Evolutionary conservation across 1,140 invertebrate genomes (phyloP).

Genomic region (Drosophila funebris): DNA sequence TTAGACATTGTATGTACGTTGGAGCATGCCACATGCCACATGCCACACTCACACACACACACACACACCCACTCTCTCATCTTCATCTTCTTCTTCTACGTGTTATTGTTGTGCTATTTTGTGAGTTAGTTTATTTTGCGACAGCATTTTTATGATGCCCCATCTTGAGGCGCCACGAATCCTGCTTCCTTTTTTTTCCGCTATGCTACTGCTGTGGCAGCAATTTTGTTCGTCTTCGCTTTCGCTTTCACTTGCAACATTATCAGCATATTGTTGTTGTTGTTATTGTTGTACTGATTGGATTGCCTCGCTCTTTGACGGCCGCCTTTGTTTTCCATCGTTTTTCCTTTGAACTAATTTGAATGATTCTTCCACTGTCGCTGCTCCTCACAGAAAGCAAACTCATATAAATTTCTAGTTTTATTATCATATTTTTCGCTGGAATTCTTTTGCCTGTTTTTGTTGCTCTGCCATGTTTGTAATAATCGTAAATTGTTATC

Average conservation of each 20-base stretch:
- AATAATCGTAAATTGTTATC: constrained; percentile 56
- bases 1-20: constrained; percentile 29
- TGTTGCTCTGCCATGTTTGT: constrained; percentile 15
- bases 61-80: constrained; percentile 4
- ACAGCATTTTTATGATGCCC: constrained; percentile 69
- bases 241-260: constrained; percentile 71
- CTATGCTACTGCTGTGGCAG: constrained; percentile 48
- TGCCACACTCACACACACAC: background rate
- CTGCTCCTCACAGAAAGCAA: too few species aligned
- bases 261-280: constrained; percentile 45
- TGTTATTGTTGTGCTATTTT: constrained; percentile 47
- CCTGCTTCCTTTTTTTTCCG: constrained; percentile 64
- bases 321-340: constrained; percentile 40
- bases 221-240: constrained; percentile 48
- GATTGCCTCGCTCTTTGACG: constrained; percentile 46
- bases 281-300: constrained; percentile 60
- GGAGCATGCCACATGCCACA: background rate
- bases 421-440: constrained; percentile 75
- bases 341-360: constrained; percentile 63
- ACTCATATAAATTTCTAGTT: constrained; percentile 60
- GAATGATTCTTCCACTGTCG: constrained; percentile 68
- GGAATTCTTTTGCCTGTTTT: constrained; percentile 13
- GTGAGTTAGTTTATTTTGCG: constrained; percentile 52
- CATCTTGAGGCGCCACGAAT: constrained; percentile 72
- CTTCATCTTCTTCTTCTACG: background rate